These are phyloP conservation scores for Melikaiella ostensackeni DNA, from an alignment of 2,888 invertebrate genomes.

Conservation along the genomic window DNA sequence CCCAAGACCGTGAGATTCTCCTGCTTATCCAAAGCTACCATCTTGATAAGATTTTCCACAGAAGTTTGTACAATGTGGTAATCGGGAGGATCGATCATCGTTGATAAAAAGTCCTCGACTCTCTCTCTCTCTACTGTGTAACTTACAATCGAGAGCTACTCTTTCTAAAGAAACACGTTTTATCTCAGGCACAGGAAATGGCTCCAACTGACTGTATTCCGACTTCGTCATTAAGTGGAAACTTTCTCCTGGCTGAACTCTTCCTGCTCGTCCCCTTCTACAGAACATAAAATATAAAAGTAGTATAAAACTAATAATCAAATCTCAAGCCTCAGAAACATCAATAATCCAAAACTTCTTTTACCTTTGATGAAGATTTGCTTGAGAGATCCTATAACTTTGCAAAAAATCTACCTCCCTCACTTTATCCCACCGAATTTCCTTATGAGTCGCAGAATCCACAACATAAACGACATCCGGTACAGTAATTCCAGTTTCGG, in stretches of 20 bases:
- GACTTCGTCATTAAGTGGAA: conserved; percentile 78
- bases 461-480: conserved; percentile 85
- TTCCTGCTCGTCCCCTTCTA: conserved; percentile 84
- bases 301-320: conserved; percentile 20
- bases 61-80: conserved; percentile 79
- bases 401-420: conserved; percentile 78
- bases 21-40: conserved; percentile 79
- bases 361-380: conserved; percentile 81
- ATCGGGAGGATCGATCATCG: conserved; percentile 82
- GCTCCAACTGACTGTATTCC: conserved; percentile 78
- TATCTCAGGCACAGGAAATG: conserved; percentile 83
- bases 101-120: conserved; percentile 80
- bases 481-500: conserved; percentile 87
- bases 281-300: conserved; percentile 13
- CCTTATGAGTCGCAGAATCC: conserved; percentile 82
- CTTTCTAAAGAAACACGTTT: conserved; percentile 81
- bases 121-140: conserved; percentile 80
- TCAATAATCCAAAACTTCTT: not conserved
- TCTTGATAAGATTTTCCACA: conserved; percentile 80
- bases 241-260: conserved; percentile 82
- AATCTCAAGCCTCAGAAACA: not conserved
- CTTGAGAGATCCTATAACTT: conserved; percentile 82
- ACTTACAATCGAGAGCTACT: conserved; percentile 82
- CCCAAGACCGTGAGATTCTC: conserved; percentile 84
- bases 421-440: conserved; percentile 79